Conservation (phyloP, 2,797 vertebrate species). For the Eupleurogrammus muticus region DNA sequence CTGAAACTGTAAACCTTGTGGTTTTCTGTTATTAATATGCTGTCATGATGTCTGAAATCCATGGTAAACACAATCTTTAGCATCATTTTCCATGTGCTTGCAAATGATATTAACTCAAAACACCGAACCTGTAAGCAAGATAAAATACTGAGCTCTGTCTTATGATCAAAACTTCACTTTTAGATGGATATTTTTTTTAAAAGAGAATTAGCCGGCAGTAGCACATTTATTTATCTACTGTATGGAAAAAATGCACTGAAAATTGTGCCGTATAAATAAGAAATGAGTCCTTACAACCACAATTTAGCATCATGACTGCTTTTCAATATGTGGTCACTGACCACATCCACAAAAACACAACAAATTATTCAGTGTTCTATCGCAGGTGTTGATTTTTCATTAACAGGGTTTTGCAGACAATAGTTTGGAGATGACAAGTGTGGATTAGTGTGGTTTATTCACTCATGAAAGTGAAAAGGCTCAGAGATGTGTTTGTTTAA, state of each 20-base stretch:
- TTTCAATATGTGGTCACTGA: slow-evolving; percentile 31
- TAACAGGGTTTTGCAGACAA: slow-evolving; percentile 34
- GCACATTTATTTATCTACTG: slow-evolving; percentile 13
- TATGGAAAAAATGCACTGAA: not conserved
- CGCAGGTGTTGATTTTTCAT: slow-evolving; percentile 41
- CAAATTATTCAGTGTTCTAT: slow-evolving; percentile 37
- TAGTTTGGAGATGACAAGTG: slow-evolving; percentile 55
- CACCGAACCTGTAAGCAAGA: not conserved
- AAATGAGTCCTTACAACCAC: slow-evolving; percentile 5
- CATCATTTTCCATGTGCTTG: no score
- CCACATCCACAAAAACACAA: slow-evolving; percentile 17
- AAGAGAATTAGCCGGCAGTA: slow-evolving; percentile 1
- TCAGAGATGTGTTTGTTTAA: slow-evolving; percentile 40
- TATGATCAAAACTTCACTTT: slow-evolving; percentile 15
- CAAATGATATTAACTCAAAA: not conserved
- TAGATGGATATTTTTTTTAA: slow-evolving; percentile 18
- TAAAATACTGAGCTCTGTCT: not conserved
- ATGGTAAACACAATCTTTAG: no score
- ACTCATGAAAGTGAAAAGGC: slow-evolving; percentile 19
- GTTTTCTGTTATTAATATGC: no score
- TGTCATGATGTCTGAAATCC: no score
- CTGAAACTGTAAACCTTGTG: no score
- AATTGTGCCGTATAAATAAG: not conserved
- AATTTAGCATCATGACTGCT: slow-evolving; percentile 20
- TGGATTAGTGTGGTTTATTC: slow-evolving; percentile 51